Percentiles rank a stretch among this genome's conserved stretches.
These are phyloP conservation scores for Alcis repandata DNA, from an alignment of 2,888 invertebrate species.

Conservation along the genomic window DNA sequence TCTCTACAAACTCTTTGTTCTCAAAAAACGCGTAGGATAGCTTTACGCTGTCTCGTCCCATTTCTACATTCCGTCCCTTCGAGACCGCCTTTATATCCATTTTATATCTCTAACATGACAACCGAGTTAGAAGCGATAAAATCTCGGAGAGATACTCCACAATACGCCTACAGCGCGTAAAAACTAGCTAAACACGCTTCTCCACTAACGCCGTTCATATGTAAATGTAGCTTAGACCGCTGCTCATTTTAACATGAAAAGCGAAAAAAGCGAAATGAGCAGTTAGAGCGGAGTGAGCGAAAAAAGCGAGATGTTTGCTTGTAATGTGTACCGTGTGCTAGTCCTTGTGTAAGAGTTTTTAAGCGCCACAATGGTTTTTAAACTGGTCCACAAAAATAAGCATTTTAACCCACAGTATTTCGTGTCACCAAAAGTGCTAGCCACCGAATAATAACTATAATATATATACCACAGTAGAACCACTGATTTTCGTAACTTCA, in stretches of 20 bases:
- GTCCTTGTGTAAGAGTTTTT: too few relatives aligned
- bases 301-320: neutral
- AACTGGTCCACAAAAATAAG: too few relatives aligned
- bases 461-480: too few relatives aligned
- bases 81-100: constrained; percentile 14
- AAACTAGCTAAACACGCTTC: constrained; percentile 20
- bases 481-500: too few relatives aligned
- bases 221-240: constrained; percentile 6
- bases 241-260: constrained; percentile 20
- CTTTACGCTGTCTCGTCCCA: neutral
- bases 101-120: constrained; percentile 23
- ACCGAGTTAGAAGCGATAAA: constrained; percentile 22
- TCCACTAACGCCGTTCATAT: constrained; percentile 20
- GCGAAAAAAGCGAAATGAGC: neutral
- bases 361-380: too few relatives aligned
- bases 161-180: constrained; percentile 17
- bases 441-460: too few relatives aligned
- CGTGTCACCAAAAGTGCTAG: neutral
- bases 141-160: constrained; percentile 16
- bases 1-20: constrained; percentile 1
- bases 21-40: constrained; percentile 15
- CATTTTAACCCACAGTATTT: too few relatives aligned
- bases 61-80: constrained; percentile 20
- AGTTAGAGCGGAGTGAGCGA: neutral
- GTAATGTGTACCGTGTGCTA: too few relatives aligned